Base-by-base conservation (phyloP, 2,113 vertebrate genomes). In the Callaeas wilsoni region DNA sequence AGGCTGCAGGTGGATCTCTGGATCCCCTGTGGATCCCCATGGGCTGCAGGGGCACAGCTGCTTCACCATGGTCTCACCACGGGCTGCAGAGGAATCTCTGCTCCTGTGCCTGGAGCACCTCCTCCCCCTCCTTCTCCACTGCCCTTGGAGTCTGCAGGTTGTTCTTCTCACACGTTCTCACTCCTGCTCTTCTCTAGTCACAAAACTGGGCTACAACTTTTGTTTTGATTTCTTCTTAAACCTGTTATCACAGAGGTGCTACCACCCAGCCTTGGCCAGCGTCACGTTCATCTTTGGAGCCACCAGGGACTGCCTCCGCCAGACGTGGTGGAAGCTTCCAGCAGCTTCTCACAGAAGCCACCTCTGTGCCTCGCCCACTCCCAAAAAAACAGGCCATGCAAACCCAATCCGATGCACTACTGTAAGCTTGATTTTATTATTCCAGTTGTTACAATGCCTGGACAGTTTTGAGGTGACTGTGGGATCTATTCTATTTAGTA, bases 201-300 rank as follows among this genome's bases (percentile, higher is more conserved):
- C 39, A 74, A 29, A 74, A 35, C 52, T 44, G 30, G 5, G 4
- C 47, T 3, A 50, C 47, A 23, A 30, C 14, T 39, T 74, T 21
- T 15, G 13, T 27, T 56, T n/a, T 55, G 37, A 42, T 41, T 55
- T 49, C 18, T 52, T 29, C 32, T n/a, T 10, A 46, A 22, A 35
- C 35, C 39, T 57, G 32, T 74, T n/a, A 21, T 44, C 39, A 44
- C 52, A 56, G 32, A 56, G 23, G 17, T 6, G 11, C 9, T 12
- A 5, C 23, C 41, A 44, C 52, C 32, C 70, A 44, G 70, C 13
- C 41, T n/a, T 44, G 53, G 70, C 32, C 70, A 74, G 22, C 7
- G 9, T 2, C 25, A 9, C 0, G 1, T 35, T 13, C 18, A 13
- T 9, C 23, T n/a, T 13, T 6, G 8, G 41, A 39, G 35, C 49